These are phyloP conservation scores for Drosophila persimilis DNA, from an alignment of 1,140 invertebrate species.

Conservation along the genomic window DNA sequence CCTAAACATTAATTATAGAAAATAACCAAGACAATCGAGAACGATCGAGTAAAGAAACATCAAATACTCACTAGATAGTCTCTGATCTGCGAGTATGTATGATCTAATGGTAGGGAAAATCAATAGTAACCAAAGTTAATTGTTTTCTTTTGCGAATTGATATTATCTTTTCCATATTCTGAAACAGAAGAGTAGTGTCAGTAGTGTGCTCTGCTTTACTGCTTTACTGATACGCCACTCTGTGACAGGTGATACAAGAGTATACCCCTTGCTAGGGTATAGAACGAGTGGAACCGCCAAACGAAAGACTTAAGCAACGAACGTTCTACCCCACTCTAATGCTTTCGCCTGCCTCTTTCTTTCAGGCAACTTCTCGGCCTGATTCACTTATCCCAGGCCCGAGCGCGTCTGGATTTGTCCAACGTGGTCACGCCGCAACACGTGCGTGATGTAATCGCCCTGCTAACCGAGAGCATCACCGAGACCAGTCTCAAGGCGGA, in stretches of 20 bases:
- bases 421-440: constrained; percentile 91
- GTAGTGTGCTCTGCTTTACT: too few species aligned
- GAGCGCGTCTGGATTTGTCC: constrained; percentile 93
- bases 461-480: constrained; percentile 91
- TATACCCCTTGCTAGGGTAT: neutral
- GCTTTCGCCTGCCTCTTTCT: constrained; percentile 1
- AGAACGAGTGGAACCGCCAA: neutral
- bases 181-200: too few species aligned
- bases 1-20: neutral
- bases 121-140: too few species aligned
- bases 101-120: too few species aligned
- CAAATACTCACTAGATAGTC: too few species aligned
- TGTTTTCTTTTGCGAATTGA: too few species aligned
- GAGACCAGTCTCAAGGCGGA: constrained; percentile 88
- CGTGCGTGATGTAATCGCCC: constrained; percentile 93
- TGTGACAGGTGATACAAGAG: too few species aligned
- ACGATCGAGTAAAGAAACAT: too few species aligned
- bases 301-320: constrained; percentile 44
- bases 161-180: too few species aligned
- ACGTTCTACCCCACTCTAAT: constrained; percentile 7
- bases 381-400: constrained; percentile 93
- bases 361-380: constrained; percentile 85
- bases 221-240: too few species aligned
- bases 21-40: too few species aligned
- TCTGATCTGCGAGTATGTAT: too few species aligned